Conservation (phyloP, 2,888 invertebrate genomes). For the Druceiella hillmani region DNA sequence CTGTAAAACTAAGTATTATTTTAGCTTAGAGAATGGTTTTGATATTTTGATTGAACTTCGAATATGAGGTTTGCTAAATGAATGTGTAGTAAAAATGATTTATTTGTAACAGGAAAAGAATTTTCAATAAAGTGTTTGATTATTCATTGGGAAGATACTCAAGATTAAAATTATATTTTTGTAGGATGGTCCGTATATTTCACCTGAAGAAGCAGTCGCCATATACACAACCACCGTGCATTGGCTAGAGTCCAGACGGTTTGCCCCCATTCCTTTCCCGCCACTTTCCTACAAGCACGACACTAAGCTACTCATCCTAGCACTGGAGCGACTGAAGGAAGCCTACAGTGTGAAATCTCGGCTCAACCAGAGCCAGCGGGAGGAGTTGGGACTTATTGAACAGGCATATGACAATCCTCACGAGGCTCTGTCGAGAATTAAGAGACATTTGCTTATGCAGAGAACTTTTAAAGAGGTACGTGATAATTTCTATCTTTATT, state of each 20-base stretch:
- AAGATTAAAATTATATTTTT: constrained; percentile 18
- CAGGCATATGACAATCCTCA: constrained; percentile 99
- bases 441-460: constrained; percentile 97
- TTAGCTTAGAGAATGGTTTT: no score
- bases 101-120: no score
- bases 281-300: constrained; percentile 99
- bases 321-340: constrained; percentile 93
- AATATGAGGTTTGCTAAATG: no score
- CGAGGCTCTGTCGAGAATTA: constrained; percentile 97
- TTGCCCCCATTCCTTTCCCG: constrained; percentile 99
- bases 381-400: constrained; percentile 97
- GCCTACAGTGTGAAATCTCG: constrained; percentile 97
- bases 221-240: constrained; percentile 99
- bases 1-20: no score
- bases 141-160: no score
- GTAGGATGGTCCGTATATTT: constrained; percentile 96
- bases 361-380: constrained; percentile 97
- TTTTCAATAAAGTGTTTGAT: no score
- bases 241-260: constrained; percentile 97
- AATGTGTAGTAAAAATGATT: no score
- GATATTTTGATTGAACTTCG: no score
- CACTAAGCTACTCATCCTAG: constrained; percentile 95
- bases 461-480: constrained; percentile 94
- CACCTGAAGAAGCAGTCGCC: constrained; percentile 99
- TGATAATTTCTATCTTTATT: constrained; percentile 14